A percentile compares a stretch with the other conserved stretches of the same genome.
Evolutionary conservation across 2,888 invertebrate species (phyloP).

Genomic region (Drosophila eohydei): DNA sequence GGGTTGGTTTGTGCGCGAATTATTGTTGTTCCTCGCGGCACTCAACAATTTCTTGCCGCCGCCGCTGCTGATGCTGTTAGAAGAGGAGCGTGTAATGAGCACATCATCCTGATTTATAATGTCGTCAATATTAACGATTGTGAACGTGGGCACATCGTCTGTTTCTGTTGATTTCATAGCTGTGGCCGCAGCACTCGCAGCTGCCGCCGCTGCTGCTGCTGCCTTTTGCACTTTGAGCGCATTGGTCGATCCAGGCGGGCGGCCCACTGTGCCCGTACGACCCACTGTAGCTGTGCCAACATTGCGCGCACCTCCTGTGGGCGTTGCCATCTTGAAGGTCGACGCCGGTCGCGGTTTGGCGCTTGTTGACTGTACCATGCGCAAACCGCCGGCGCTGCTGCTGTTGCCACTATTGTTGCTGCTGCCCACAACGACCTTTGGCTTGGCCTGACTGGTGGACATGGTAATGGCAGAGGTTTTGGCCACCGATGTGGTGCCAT

Average conservation of each 20-base stretch:
- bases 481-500: constrained; percentile 42
- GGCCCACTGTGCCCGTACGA: constrained; percentile 14
- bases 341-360: constrained; percentile 21
- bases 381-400: constrained; percentile 14
- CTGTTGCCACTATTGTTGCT: background rate
- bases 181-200: background rate
- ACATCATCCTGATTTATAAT: constrained; percentile 84
- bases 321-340: constrained; percentile 7
- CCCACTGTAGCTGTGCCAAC: background rate
- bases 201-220: background rate
- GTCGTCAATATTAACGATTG: constrained; percentile 84
- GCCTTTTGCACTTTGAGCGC: constrained; percentile 31
- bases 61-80: constrained; percentile 16
- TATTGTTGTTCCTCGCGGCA: constrained; percentile 22
- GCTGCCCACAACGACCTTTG: constrained; percentile 24
- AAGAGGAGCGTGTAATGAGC: constrained; percentile 67
- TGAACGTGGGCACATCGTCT: constrained; percentile 85
- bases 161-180: constrained; percentile 8
- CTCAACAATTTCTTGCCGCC: constrained; percentile 32
- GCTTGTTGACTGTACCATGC: constrained; percentile 28
- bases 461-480: constrained; percentile 22
- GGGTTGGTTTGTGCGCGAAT: constrained; percentile 36
- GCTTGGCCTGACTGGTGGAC: constrained; percentile 16
- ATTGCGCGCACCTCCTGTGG: constrained; percentile 7
- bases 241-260: constrained; percentile 7